A percentile compares a stretch with the other conserved stretches of the same genome.
phyloP scores from a whole-genome alignment of 2,113 vertebrate genomes.

The Echinops telfairi region DNA sequence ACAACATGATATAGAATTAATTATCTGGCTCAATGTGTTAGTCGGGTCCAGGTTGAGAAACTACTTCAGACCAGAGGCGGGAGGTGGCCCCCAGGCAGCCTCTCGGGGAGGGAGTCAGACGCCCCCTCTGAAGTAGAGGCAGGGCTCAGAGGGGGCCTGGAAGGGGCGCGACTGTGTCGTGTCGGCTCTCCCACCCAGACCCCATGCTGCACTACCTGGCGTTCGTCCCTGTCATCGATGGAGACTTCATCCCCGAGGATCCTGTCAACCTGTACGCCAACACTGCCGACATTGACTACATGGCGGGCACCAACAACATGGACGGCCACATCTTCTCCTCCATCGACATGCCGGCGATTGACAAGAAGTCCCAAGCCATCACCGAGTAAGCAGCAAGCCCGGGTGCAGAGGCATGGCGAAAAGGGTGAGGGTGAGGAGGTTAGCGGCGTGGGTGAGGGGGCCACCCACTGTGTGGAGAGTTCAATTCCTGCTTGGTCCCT shows the following conservation, averaged over 20 bases:
- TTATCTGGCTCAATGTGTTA: fast-evolving
- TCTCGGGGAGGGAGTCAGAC: background rate
- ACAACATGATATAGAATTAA: fast-evolving
- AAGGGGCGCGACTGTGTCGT: fast-evolving
- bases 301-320: conserved; percentile 94
- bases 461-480: fast-evolving
- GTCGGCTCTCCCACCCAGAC: conserved; percentile 78
- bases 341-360: conserved; percentile 87
- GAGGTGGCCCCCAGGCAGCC: background rate
- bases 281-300: conserved; percentile 91
- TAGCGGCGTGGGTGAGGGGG: fast-evolving
- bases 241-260: conserved; percentile 93
- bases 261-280: conserved; percentile 92
- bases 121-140: background rate
- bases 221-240: conserved; percentile 91
- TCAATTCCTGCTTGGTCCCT: background rate
- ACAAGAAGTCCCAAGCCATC: conserved; percentile 84
- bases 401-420: background rate
- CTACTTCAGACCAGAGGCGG: conserved; percentile 61
- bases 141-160: fast-evolving
- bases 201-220: conserved; percentile 88
- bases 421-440: background rate
- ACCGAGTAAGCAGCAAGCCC: conserved; percentile 76
- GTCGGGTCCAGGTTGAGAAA: fast-evolving
- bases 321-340: conserved; percentile 92